Percentiles rank a stretch among this genome's conserved stretches.
These are phyloP conservation scores for Pelochelys cantorii DNA, from an alignment of 2,797 vertebrate species.

Conservation along the genomic window DNA sequence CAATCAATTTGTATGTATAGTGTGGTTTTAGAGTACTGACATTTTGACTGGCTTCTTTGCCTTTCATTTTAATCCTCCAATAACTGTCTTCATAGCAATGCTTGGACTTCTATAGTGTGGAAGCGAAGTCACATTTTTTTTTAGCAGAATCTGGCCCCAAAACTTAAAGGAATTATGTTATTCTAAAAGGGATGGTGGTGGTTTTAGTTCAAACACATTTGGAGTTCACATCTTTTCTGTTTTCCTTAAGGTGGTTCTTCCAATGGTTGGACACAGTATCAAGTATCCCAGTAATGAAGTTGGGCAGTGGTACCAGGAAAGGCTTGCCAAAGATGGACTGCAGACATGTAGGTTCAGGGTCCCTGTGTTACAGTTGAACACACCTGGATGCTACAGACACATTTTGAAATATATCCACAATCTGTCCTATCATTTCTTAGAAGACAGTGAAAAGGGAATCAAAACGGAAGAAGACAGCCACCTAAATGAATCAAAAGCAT, in stretches of 20 bases:
- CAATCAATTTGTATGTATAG: not conserved
- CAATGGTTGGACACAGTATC: conserved; percentile 92
- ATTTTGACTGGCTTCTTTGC: not conserved
- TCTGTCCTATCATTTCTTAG: conserved; percentile 82
- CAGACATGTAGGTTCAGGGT: conserved; percentile 87
- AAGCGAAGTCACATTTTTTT: not conserved
- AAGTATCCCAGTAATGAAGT: conserved; percentile 90
- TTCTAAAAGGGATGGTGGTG: not conserved
- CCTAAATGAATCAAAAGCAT: conserved; percentile 24
- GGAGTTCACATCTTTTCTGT: not conserved
- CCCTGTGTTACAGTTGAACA: conserved; percentile 88
- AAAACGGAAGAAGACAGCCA: conserved; percentile 6
- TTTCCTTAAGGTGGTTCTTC: conserved; percentile 90
- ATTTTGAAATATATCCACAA: conserved; percentile 89
- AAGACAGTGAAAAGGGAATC: conserved; percentile 24
- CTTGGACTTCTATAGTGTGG: not conserved
- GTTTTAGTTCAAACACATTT: not conserved
- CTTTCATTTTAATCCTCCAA: not conserved
- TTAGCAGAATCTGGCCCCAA: not conserved
- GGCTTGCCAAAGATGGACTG: conserved; percentile 87
- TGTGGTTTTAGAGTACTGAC: conserved; percentile 4
- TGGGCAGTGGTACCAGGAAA: conserved; percentile 89
- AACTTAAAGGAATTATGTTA: not conserved
- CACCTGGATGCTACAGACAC: conserved; percentile 94
- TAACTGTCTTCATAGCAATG: not conserved